A percentile compares a stretch with the other conserved stretches of the same genome.
Conservation (phyloP, 1,140 invertebrate genomes). For the Scaptodrosophila lebanonensis region DNA sequence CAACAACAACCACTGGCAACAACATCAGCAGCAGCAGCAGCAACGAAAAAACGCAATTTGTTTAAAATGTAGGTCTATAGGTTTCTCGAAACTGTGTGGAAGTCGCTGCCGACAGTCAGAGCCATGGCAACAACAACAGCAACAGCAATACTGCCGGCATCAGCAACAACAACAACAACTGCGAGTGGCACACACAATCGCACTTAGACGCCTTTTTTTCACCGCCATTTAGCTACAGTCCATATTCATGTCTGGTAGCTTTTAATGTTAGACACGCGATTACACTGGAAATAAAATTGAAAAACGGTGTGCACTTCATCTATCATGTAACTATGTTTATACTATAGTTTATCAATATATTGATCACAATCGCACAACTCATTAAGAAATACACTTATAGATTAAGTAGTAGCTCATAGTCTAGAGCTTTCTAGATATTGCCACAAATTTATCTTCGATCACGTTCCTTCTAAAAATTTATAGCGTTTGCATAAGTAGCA, state of each 20-base stretch:
- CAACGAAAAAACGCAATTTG: conserved; percentile 60
- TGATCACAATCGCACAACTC: too few species aligned
- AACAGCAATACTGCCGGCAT: too few species aligned
- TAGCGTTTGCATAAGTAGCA: too few species aligned
- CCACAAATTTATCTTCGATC: too few species aligned
- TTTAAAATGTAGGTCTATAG: conserved; percentile 76
- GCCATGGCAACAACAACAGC: conserved; percentile 37
- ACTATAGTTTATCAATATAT: not conserved
- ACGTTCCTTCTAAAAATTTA: too few species aligned
- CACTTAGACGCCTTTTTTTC: conserved; percentile 30
- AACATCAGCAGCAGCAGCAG: not conserved
- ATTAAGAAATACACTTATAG: too few species aligned
- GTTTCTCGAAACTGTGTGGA: conserved; percentile 70
- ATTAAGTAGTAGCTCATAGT: too few species aligned
- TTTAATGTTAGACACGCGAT: conserved; percentile 49
- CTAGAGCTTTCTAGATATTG: too few species aligned
- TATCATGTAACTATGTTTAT: not conserved
- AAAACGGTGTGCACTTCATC: not conserved
- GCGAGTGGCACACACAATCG: conserved; percentile 18
- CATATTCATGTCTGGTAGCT: conserved; percentile 29
- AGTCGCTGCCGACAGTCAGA: conserved; percentile 42
- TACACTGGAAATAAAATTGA: conserved; percentile 36
- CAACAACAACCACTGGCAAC: not conserved
- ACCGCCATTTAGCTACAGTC: conserved; percentile 47
- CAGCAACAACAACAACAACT: not conserved